phyloP scores from a whole-genome alignment of 2,888 invertebrate species.

The Calephelis perditalis region DNA sequence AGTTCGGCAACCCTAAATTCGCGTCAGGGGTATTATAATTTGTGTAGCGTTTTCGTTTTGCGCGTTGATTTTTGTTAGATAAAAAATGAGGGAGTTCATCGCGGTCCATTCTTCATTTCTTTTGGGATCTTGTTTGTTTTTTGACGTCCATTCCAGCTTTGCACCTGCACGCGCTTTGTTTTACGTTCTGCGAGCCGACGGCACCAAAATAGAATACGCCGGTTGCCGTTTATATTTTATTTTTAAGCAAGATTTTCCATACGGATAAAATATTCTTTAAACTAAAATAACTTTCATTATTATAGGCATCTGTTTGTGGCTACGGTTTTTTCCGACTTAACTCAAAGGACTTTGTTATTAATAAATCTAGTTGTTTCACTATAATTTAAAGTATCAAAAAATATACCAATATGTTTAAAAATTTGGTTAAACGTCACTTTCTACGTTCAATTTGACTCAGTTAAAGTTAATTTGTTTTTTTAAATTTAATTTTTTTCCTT shows the following conservation, averaged over 20 bases:
- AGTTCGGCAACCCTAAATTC: background rate
- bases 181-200: conserved; percentile 45
- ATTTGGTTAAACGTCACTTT: no score
- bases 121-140: conserved; percentile 62
- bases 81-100: conserved; percentile 59
- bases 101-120: conserved; percentile 36
- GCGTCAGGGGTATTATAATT: conserved; percentile 58
- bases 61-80: conserved; percentile 71
- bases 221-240: conserved; percentile 16
- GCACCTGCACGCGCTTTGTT: conserved; percentile 66
- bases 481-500: no score
- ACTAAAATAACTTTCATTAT: no score
- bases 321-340: no score
- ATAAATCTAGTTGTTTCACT: no score
- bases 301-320: no score
- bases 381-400: no score
- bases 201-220: conserved; percentile 39
- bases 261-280: background rate
- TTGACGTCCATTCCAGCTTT: conserved; percentile 46
- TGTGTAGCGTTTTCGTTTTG: conserved; percentile 66
- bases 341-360: no score
- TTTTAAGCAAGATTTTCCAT: conserved; percentile 10
- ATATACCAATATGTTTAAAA: no score
- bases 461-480: no score
- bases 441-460: no score